Evolutionary conservation across 1,140 invertebrate genomes (phyloP).

Genomic region (Nymphalis io): DNA sequence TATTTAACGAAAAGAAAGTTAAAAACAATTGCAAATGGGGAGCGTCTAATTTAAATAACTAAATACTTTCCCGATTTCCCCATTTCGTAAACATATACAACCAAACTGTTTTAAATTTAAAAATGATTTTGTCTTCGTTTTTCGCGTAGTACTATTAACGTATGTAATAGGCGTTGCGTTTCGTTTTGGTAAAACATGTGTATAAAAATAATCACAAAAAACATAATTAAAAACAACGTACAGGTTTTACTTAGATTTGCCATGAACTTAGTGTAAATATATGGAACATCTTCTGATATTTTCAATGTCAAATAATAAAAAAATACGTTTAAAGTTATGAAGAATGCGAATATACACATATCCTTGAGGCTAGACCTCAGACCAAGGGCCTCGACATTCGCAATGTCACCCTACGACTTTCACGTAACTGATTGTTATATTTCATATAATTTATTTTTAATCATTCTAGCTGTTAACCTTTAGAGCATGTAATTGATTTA

Average conservation of each 20-base stretch:
- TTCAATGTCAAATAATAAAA: neutral
- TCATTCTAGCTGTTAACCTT: neutral
- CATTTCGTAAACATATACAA: too few species aligned
- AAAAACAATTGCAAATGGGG: conserved; percentile 41
- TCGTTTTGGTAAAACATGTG: too few species aligned
- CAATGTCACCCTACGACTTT: conserved; percentile 31
- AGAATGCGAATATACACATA: neutral
- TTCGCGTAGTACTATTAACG: too few species aligned
- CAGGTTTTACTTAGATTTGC: too few species aligned
- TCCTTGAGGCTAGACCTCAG: conserved; percentile 18
- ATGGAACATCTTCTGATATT: neutral
- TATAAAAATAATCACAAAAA: too few species aligned
- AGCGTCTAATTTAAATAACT: conserved; percentile 50
- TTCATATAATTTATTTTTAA: neutral
- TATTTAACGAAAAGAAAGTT: conserved; percentile 31
- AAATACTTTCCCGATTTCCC: too few species aligned
- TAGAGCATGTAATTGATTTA: neutral
- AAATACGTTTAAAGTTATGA: neutral
- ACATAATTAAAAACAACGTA: too few species aligned
- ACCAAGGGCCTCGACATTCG: conserved; percentile 26
- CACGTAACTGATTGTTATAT: neutral
- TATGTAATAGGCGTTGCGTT: too few species aligned
- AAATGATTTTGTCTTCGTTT: too few species aligned
- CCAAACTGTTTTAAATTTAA: too few species aligned
- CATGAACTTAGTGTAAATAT: too few species aligned